Evolutionary conservation across 2,888 invertebrate species (phyloP).

Genomic region (Lasioglossum vierecki): DNA sequence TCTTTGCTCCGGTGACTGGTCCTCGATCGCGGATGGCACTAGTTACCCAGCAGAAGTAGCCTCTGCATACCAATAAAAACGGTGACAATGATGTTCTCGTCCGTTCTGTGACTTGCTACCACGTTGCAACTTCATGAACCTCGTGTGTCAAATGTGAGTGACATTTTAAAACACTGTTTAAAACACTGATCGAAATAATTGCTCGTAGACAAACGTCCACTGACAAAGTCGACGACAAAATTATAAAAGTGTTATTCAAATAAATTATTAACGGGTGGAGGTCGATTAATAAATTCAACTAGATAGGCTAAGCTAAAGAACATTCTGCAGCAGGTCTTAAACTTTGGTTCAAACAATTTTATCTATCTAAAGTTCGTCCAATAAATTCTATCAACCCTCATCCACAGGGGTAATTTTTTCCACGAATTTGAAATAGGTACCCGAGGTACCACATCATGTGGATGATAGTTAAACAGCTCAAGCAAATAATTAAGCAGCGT

Average conservation of each 20-base stretch:
- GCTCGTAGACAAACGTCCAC: neutral
- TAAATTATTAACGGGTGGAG: neutral
- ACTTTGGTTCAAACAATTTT: neutral
- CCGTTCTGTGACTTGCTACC: neutral
- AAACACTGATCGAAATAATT: neutral
- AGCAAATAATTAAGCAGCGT: neutral
- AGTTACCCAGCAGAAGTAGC: neutral
- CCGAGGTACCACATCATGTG: too few relatives aligned
- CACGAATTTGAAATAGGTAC: too few relatives aligned
- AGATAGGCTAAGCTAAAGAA: neutral
- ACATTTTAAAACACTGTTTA: too few relatives aligned
- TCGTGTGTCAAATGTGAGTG: neutral
- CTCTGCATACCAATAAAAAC: neutral
- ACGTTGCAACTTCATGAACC: neutral
- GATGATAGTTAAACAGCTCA: neutral
- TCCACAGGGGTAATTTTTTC: too few relatives aligned
- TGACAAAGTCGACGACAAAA: neutral
- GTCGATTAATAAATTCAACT: neutral
- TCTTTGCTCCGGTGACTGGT: constrained; percentile 13
- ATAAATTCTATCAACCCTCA: neutral
- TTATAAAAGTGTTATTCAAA: neutral
- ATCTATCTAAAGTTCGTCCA: neutral
- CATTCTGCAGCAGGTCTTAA: neutral
- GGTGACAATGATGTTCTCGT: neutral
- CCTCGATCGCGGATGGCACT: neutral